phyloP scores from a whole-genome alignment of 2,113 vertebrate species.

The Peromyscus californicus region DNA sequence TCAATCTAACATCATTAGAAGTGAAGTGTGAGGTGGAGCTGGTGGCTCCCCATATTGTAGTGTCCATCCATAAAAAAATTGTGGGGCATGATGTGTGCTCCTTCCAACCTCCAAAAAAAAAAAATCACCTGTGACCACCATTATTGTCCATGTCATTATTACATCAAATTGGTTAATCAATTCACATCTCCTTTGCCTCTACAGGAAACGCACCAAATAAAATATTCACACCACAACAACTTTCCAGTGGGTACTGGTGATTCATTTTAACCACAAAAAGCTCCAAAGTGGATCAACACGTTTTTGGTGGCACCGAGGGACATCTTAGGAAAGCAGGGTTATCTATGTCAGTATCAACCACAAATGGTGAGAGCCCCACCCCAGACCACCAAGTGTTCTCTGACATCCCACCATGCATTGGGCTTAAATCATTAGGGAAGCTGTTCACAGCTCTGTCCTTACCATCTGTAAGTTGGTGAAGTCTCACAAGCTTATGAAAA shows the following conservation, averaged over 20 bases:
- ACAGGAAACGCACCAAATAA: not conserved
- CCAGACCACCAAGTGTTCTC: not conserved
- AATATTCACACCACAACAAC: not conserved
- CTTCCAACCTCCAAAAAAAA: not conserved
- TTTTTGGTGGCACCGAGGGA: not conserved
- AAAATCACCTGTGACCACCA: not conserved
- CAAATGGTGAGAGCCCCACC: not conserved
- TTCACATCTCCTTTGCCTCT: not conserved
- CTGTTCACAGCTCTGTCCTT: not conserved
- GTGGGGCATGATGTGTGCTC: not conserved
- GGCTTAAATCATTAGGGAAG: not conserved
- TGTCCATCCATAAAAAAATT: rapidly evolving
- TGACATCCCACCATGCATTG: not conserved
- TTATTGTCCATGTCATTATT: not conserved
- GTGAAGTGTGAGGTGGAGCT: not conserved
- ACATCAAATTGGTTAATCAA: not conserved
- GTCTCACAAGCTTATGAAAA: not conserved
- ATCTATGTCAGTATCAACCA: not conserved
- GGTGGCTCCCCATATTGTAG: rapidly evolving
- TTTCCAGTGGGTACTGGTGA: not conserved
- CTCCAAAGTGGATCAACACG: not conserved
- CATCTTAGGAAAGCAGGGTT: not conserved
- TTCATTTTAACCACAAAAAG: not conserved
- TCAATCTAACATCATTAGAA: rapidly evolving
- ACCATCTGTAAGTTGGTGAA: not conserved